phyloP scores from a whole-genome alignment of 2,888 invertebrate species.

The Leptopterna dolabrata region DNA sequence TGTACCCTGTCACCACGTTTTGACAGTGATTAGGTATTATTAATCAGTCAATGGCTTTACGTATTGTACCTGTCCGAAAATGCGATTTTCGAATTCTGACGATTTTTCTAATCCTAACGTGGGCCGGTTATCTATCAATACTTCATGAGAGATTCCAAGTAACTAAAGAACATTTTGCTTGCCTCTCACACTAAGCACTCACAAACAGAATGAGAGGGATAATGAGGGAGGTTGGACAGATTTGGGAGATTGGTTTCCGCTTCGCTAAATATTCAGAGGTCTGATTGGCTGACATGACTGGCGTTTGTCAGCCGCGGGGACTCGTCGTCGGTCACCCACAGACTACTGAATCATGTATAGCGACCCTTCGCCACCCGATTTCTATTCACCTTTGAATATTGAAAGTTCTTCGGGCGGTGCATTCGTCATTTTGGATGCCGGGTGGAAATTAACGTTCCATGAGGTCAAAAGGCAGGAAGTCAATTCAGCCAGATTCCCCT shows the following conservation, averaged over 20 bases:
- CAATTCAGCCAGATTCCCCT: neutral
- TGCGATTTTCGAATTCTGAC: too few relatives aligned
- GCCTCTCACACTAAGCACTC: too few relatives aligned
- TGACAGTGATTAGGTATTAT: too few relatives aligned
- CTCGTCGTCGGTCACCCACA: neutral
- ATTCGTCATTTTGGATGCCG: neutral
- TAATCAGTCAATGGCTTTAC: too few relatives aligned
- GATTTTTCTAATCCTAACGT: too few relatives aligned
- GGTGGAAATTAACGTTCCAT: neutral
- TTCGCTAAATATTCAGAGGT: neutral
- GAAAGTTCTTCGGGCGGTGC: neutral
- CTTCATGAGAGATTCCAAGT: too few relatives aligned
- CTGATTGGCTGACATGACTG: neutral
- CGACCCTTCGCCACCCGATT: neutral
- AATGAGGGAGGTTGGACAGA: neutral
- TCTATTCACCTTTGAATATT: slow-evolving; percentile 7
- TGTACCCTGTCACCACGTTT: too few relatives aligned
- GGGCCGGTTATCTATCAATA: too few relatives aligned
- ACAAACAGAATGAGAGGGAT: neutral
- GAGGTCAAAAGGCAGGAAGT: neutral
- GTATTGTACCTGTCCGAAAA: too few relatives aligned
- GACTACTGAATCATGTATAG: neutral
- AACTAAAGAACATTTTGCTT: too few relatives aligned
- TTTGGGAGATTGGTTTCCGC: neutral
- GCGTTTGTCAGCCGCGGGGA: neutral